phyloP scores from a whole-genome alignment of 1,140 invertebrate genomes.

The Battus philenor region DNA sequence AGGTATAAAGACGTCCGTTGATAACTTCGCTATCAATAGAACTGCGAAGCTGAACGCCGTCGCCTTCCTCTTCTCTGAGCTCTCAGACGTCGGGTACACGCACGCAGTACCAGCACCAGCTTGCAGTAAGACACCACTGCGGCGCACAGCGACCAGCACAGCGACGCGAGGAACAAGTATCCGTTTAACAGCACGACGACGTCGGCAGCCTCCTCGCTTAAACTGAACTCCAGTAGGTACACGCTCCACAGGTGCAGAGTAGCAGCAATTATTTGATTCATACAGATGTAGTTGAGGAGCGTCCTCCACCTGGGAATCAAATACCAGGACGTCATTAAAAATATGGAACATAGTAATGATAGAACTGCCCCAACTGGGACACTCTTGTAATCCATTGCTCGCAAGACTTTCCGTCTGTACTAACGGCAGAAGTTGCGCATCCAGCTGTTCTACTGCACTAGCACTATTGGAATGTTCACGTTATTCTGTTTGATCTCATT shows the following conservation, averaged over 20 bases:
- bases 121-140: constrained; percentile 24
- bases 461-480: too few relatives aligned
- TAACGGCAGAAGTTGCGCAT: too few relatives aligned
- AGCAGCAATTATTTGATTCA: constrained; percentile 27
- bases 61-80: constrained; percentile 23
- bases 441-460: too few relatives aligned
- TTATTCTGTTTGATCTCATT: too few relatives aligned
- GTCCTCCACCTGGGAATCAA: constrained; percentile 23
- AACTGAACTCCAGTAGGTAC: not conserved
- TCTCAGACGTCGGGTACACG: constrained; percentile 21
- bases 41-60: constrained; percentile 11
- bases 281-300: constrained; percentile 26
- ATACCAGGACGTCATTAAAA: constrained; percentile 25
- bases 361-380: constrained; percentile 3
- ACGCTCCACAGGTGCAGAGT: constrained; percentile 18
- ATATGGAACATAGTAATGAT: constrained; percentile 19
- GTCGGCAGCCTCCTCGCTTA: not conserved
- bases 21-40: not conserved
- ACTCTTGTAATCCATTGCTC: too few relatives aligned
- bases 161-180: constrained; percentile 14
- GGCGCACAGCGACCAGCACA: constrained; percentile 29
- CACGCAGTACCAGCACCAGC: too few relatives aligned
- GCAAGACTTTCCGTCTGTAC: too few relatives aligned
- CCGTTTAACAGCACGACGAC: not conserved
- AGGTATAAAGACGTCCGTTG: constrained; percentile 1